Conservation (phyloP, 2,113 vertebrate species). For the Fulica atra region DNA sequence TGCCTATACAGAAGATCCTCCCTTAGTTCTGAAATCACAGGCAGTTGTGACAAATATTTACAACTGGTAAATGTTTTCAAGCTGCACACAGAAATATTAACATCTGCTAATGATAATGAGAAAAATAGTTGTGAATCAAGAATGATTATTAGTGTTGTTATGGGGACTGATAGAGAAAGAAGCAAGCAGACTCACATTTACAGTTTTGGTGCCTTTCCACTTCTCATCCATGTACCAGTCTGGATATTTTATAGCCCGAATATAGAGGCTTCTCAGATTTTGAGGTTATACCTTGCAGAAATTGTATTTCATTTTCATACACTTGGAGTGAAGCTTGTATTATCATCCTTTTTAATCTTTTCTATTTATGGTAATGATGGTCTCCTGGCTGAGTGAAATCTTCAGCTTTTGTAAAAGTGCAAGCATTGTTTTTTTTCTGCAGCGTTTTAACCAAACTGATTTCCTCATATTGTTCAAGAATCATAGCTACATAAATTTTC, state of each 20-base stretch:
- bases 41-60: neutral
- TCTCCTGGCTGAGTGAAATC: neutral
- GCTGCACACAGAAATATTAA: neutral
- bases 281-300: neutral
- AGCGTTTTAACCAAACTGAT: slow-evolving; percentile 3
- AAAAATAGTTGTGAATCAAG: neutral
- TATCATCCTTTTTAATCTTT: neutral
- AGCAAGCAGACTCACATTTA: neutral
- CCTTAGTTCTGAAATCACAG: neutral
- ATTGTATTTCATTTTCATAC: neutral
- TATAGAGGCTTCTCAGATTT: neutral
- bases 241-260: neutral
- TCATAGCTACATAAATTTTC: neutral
- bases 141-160: neutral
- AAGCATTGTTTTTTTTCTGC: neutral
- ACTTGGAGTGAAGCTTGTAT: neutral
- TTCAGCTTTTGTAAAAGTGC: neutral
- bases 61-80: neutral
- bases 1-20: neutral
- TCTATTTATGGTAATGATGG: neutral
- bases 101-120: neutral
- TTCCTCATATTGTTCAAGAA: neutral
- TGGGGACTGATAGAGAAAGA: neutral
- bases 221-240: neutral
- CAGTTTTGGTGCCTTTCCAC: neutral